Conservation (phyloP, 2,797 vertebrate genomes). For the Aythya fuligula region DNA sequence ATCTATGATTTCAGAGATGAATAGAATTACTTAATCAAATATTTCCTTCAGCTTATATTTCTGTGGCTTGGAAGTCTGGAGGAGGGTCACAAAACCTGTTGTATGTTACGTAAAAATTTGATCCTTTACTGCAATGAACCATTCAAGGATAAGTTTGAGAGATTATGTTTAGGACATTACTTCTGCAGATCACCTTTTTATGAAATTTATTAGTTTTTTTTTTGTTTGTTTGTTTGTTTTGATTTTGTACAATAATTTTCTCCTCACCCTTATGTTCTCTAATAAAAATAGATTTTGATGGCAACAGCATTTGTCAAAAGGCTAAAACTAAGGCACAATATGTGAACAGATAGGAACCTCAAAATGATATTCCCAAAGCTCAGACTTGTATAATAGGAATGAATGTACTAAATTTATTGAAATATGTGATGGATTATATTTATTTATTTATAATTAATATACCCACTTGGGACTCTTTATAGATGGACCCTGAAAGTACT, state of each 20-base stretch:
- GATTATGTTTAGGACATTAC: rapidly evolving
- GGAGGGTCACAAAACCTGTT: neutral
- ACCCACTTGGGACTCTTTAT: neutral
- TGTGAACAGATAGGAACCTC: neutral
- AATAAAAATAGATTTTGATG: neutral
- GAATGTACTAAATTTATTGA: neutral
- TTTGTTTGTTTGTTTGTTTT: neutral
- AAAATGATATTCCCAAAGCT: neutral
- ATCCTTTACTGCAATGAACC: neutral
- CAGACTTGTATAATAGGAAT: neutral
- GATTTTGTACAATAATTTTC: neutral
- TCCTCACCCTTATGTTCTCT: neutral
- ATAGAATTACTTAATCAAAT: neutral
- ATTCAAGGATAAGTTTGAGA: neutral
- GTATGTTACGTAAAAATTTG: neutral
- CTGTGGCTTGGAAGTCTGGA: neutral
- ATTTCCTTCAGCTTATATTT: neutral
- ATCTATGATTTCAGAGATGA: neutral
- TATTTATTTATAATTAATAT: neutral
- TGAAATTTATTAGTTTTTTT: neutral
- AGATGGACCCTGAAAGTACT: neutral
- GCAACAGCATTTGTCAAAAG: neutral
- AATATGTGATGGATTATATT: neutral
- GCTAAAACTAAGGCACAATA: neutral
- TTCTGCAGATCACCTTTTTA: neutral